Evolutionary conservation across 53 echinoderm and acorn worm species (phyloP), one percentile per base, ranked within the genome.

Genomic region (Apostichopus leukothele): DNA sequence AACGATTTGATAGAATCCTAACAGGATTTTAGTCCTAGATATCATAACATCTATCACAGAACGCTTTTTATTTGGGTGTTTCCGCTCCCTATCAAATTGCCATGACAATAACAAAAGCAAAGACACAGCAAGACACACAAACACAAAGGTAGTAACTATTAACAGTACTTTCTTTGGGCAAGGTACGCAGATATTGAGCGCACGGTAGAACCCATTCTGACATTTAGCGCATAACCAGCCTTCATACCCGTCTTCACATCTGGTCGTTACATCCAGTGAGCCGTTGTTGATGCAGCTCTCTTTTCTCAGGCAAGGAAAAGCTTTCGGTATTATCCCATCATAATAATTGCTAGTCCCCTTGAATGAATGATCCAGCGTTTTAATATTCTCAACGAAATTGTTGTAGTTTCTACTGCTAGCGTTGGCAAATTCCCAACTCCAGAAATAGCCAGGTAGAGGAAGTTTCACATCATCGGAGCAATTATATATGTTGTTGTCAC

Each of bases 1-100:
- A 9, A 87, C 60, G 16, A 87, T 75, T 74, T 87, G 88, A 52
- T 87, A 87, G 60, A 87, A 87, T 74, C 74, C 88, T 7, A 87
- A 57, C 25, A 87, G 23, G 14, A 87, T 87, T 75, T 87, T 87
- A 20, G 21, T 75, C n/a, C 88, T 74, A 5, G 88, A 86, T 67
- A 86, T 71, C n/a, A 86, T 13, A 1, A 86, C 86, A 27, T 86
- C 71, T 0, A 86, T 26, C 51, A 68, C 51, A 1, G 86, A 86
- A 12, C 86, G 61, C 5, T 27, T 60, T 14, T 86, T 50, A 60
- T 39, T 66, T 26, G 66, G 66, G 6, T 67, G 67, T 71, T 50
- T 71, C 6, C 10, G 11, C 19, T 51, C 81, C 81, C 16, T 19
- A 12, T 86, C 71, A 66, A 67, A 63, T 86, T 71, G 86, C 86